Conservation (phyloP, 2,888 invertebrate genomes). For the Heliconius ethilla region DNA sequence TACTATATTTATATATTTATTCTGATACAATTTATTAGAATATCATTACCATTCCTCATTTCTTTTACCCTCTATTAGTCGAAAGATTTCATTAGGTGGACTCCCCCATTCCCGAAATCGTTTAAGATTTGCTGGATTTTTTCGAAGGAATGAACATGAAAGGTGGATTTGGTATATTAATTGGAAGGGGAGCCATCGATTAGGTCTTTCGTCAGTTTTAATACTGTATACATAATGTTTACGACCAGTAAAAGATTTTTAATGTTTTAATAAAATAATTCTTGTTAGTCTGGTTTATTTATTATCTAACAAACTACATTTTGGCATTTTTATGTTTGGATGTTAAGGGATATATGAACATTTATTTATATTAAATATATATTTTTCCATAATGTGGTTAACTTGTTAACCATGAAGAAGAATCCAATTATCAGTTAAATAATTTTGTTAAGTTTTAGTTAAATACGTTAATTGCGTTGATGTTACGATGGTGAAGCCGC, state of each 20-base stretch:
- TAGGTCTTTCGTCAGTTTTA: slow-evolving; percentile 47
- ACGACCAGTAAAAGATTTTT: slow-evolving; percentile 9
- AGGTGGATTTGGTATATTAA: slow-evolving; percentile 75
- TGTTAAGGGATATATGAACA: no score
- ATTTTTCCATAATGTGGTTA: no score
- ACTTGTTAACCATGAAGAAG: no score
- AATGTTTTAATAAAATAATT: slow-evolving; percentile 22
- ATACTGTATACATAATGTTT: slow-evolving; percentile 31
- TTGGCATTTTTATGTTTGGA: background rate
- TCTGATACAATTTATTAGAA: slow-evolving; percentile 26
- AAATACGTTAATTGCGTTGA: no score
- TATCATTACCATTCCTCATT: slow-evolving; percentile 44
- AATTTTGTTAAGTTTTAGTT: no score
- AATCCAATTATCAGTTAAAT: no score
- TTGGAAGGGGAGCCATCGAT: slow-evolving; percentile 73
- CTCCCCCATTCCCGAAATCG: slow-evolving; percentile 72
- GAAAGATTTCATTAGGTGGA: slow-evolving; percentile 60
- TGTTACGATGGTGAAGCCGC: no score
- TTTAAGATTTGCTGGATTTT: slow-evolving; percentile 70
- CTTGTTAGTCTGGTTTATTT: background rate
- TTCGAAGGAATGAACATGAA: slow-evolving; percentile 66
- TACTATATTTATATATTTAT: background rate
- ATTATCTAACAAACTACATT: background rate
- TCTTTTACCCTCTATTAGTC: slow-evolving; percentile 44
- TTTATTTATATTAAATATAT: no score